Evolutionary conservation across 2,113 vertebrate genomes (phyloP), one percentile per base, ranked within the genome.

Genomic region (Stegastes partitus): DNA sequence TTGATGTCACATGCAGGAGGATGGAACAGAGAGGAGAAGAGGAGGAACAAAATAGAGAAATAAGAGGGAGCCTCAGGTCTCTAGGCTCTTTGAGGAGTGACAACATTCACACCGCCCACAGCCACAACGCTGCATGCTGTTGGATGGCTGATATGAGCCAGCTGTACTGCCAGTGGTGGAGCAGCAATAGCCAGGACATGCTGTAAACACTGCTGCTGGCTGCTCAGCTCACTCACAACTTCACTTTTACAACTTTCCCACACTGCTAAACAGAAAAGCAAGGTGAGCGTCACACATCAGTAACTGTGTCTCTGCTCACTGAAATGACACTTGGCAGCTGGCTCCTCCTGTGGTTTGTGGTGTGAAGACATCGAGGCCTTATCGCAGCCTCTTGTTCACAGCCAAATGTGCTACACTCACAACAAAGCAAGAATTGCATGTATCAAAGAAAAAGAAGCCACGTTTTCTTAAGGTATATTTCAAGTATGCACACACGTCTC

Each of bases 31-130:
- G 31, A 34, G 31, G 31, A 34, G 31, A 34, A 9, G 7, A 34
- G 31, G 31, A 34, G 31, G 31, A 34, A 34, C 31, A 34, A 34
- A 34, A 34, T 34, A 34, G 31, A 34, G 31, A 34, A 34, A 34
- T 34, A 34, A 34, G 8, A 34, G 31, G 6, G 8, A 34, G 31
- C 31, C 31, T 34, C 31, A 72, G 66, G 81, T 74, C 51, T 69
- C 61, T 75, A 44, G 67, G 49, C 77, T 83, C 7, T 18, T 45
- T 54, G 51, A 82, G 15, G 71, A 80, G 61, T 62, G 74, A 80
- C 44, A 77, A 45, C 31, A 31, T 67, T 86, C 64, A 74, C 88
- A 81, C 73, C 50, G 3, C 78, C 76, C 63, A 71, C 81, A 66
- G 56, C n/a, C 42, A 57, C 57, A 49, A 31, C 16, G 4, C 31